These are phyloP conservation scores for Microplitis deprimator DNA, from an alignment of 2,888 invertebrate species.

Conservation along the genomic window DNA sequence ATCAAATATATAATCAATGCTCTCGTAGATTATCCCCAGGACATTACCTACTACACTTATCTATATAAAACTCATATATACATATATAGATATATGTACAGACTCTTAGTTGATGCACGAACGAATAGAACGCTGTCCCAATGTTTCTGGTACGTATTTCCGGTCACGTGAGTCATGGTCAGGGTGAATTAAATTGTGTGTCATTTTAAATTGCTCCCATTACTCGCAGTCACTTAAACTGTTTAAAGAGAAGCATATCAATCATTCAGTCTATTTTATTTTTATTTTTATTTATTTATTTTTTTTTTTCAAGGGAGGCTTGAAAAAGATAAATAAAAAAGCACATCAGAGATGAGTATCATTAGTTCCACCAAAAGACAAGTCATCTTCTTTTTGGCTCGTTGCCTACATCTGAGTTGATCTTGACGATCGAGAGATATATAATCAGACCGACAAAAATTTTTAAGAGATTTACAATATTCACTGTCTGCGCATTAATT, in stretches of 20 bases:
- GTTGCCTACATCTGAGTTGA: constrained; percentile 23
- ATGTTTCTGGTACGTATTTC: constrained; percentile 9
- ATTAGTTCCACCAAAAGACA: constrained; percentile 23
- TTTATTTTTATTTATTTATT: constrained; percentile 7
- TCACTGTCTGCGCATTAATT: background rate
- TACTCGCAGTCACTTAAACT: constrained; percentile 10
- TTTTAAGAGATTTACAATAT: constrained; percentile 2
- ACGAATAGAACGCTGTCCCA: background rate
- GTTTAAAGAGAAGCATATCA: background rate
- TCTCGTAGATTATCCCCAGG: constrained; percentile 40
- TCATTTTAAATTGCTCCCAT: constrained; percentile 22
- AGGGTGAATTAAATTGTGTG: constrained; percentile 20
- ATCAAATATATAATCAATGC: constrained; percentile 51
- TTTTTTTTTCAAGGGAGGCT: constrained; percentile 11
- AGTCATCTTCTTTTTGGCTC: constrained; percentile 27
- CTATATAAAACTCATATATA: background rate
- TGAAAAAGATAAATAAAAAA: background rate
- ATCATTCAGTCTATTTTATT: constrained; percentile 5
- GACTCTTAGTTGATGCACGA: background rate
- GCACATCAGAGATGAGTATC: constrained; percentile 7
- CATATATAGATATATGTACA: too few relatives aligned
- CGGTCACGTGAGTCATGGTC: constrained; percentile 33
- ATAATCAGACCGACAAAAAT: background rate
- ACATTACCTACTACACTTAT: background rate
- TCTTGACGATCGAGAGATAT: constrained; percentile 25